Conservation (phyloP, 2,888 invertebrate species). For the Pammene aurita region DNA sequence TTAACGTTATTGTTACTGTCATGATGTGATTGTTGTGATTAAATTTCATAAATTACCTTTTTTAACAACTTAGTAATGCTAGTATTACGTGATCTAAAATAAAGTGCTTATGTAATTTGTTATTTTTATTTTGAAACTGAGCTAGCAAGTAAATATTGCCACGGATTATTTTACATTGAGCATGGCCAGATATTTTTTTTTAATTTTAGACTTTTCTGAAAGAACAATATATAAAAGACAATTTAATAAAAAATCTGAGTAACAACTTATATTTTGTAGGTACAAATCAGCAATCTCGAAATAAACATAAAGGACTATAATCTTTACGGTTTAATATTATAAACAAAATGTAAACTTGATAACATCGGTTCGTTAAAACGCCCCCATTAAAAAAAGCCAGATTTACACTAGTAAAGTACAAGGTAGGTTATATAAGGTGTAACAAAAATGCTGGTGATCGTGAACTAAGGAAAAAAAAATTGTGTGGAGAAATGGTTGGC, state of each 20-base stretch:
- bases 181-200: no score
- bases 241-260: neutral
- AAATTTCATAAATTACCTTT: neutral
- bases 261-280: neutral
- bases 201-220: no score
- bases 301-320: neutral
- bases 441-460: no score
- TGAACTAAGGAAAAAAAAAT: no score
- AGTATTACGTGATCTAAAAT: neutral
- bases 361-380: constrained; percentile 33
- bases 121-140: no score
- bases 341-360: constrained; percentile 26
- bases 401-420: constrained; percentile 6
- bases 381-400: constrained; percentile 39
- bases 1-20: constrained; percentile 3
- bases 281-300: neutral
- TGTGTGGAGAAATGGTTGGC: no score
- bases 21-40: neutral
- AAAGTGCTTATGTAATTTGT: neutral
- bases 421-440: no score
- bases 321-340: constrained; percentile 6
- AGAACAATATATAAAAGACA: neutral
- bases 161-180: no score
- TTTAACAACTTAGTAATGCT: neutral
- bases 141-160: no score